Evolutionary conservation across 2,888 invertebrate genomes (phyloP), one percentile per base, ranked within the genome.

Genomic region (Ctena decussata): DNA sequence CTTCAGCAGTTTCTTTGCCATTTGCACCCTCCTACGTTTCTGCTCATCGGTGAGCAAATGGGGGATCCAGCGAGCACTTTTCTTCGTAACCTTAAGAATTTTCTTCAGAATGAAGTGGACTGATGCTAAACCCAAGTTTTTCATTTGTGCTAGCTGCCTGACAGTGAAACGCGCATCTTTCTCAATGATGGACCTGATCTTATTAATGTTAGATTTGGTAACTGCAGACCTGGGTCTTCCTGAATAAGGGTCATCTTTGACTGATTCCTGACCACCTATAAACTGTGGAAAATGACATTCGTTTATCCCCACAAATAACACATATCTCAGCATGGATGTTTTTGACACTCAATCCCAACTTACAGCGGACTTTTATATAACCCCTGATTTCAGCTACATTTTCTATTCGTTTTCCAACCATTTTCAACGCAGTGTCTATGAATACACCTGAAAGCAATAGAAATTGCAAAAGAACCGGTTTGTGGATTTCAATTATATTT

Each of bases 401-500:
- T 39, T 70, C 35, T 39, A 41, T 27, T 70, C 35, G 18, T 57
- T 39, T 32, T 39, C 37, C 24, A 70, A 27, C 18, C 70, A 70
- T 70, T 70, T 70, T n/a, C 27, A 70, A 35, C 35, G 37, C 70
- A 41, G 49, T 74, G 74, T 74, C 8, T 74, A 46, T 44, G 35
- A 39, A 53, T n/a, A 78, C 85, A 21, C 74, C 81, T 41, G 69
- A 60, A 53, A 74, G 76, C n/a, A 77, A 57, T 46, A 60, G 60
- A 15, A 80, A 80, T 41, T 60, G 44, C 74, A 77, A 76, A 30
- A 73, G 77, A 37, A 79, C 80, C 6, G 80, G 80, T 27, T 57
- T 57, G 24, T 57, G 27, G 24, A 24, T 57, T 57, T 57, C 27
- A 57, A 24, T 2, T 57, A 57, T 24, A 57, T 24, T 57, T 27